A percentile compares a stretch with the other conserved stretches of the same genome.
These are phyloP conservation scores for Xestobium rufovillosum DNA, from an alignment of 2,888 invertebrate species.

Conservation along the genomic window DNA sequence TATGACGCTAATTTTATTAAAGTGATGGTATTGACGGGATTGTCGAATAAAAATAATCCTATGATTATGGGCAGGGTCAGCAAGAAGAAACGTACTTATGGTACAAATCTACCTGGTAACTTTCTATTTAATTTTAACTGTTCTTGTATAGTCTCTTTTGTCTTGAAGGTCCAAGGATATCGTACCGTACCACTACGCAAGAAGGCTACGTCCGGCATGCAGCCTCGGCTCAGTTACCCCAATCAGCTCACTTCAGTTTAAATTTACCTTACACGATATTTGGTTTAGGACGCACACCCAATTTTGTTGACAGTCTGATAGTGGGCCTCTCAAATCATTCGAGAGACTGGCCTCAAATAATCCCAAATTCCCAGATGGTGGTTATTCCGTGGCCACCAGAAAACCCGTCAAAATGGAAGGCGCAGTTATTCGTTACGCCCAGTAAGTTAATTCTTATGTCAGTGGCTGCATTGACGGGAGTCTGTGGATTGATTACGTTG, in stretches of 20 bases:
- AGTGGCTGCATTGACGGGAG: slow-evolving; percentile 78
- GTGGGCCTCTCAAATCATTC: slow-evolving; percentile 69
- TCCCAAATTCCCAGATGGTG: slow-evolving; percentile 96
- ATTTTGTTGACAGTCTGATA: slow-evolving; percentile 86
- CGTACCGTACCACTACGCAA: slow-evolving; percentile 81
- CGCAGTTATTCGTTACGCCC: slow-evolving; percentile 89
- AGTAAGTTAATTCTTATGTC: slow-evolving; percentile 90
- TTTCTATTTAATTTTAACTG: too few relatives aligned
- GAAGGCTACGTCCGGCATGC: slow-evolving; percentile 75
- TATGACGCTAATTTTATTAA: slow-evolving; percentile 95
- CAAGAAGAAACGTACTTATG: slow-evolving; percentile 70
- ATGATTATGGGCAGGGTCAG: slow-evolving; percentile 67
- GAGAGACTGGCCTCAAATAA: slow-evolving; percentile 81
- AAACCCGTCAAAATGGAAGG: slow-evolving; percentile 76
- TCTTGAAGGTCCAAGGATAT: slow-evolving; percentile 67
- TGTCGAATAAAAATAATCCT: slow-evolving; percentile 62
- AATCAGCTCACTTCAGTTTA: slow-evolving; percentile 87
- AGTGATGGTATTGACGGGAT: slow-evolving; percentile 76
- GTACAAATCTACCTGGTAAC: slow-evolving; percentile 73
- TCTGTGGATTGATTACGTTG: slow-evolving; percentile 76
- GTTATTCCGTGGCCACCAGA: slow-evolving; percentile 81
- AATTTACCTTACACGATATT: slow-evolving; percentile 93
- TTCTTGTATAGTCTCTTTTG: background rate
- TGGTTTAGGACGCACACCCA: slow-evolving; percentile 95
- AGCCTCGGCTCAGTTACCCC: slow-evolving; percentile 80